phyloP scores from a whole-genome alignment of 2,113 vertebrate species.

The Xenotilapia caudafasciata region DNA sequence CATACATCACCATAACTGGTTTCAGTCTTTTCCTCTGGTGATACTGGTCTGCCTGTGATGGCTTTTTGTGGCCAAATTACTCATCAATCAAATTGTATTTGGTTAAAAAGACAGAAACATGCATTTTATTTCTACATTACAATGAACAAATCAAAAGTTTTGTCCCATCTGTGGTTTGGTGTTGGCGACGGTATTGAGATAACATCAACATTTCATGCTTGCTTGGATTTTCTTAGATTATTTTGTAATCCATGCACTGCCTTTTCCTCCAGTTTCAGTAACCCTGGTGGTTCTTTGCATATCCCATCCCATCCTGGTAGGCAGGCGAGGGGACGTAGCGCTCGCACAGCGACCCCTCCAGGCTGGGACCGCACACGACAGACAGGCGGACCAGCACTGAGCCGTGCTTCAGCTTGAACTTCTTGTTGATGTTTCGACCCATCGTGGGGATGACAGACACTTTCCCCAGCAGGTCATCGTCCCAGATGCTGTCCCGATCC shows the following conservation, averaged over 20 bases:
- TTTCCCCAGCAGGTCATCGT: background rate
- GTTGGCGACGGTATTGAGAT: background rate
- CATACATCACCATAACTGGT: background rate
- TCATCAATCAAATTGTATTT: background rate
- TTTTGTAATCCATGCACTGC: background rate
- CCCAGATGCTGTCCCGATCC: background rate
- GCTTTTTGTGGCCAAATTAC: background rate
- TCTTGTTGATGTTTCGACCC: background rate
- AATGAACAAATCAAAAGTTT: background rate
- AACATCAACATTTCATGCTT: background rate
- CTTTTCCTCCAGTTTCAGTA: background rate
- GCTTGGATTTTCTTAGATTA: background rate
- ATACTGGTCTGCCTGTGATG: background rate
- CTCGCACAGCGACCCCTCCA: slow-evolving; percentile 51
- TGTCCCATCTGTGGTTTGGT: background rate
- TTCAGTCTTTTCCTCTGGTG: background rate
- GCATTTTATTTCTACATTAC: background rate
- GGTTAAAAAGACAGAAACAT: background rate
- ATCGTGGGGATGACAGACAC: background rate
- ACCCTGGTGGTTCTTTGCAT: background rate
- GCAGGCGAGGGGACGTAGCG: slow-evolving; percentile 39
- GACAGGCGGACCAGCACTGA: background rate
- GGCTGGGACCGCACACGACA: slow-evolving; percentile 49
- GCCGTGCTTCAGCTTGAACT: background rate
- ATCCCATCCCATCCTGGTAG: background rate